These are phyloP conservation scores for Thymallus thymallus DNA, from an alignment of 2,113 vertebrate genomes.

Conservation along the genomic window DNA sequence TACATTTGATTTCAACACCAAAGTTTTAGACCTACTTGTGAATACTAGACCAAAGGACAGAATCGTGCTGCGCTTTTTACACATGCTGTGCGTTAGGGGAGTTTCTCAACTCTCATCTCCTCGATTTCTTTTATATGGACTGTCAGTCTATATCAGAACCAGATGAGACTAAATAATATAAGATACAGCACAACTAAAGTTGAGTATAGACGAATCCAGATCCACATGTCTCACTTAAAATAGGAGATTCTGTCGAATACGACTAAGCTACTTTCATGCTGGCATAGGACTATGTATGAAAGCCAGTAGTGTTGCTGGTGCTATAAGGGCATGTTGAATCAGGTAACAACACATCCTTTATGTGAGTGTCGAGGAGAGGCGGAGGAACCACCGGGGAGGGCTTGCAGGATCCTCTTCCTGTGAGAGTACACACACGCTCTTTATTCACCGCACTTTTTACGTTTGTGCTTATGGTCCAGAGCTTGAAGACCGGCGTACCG, in stretches of 20 bases:
- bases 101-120: too few species aligned
- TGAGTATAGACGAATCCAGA: constrained; percentile 19
- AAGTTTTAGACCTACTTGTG: neutral
- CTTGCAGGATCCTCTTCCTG: constrained; percentile 37
- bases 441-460: constrained; percentile 30
- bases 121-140: neutral
- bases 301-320: constrained; percentile 63
- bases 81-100: neutral
- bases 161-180: neutral
- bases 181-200: neutral
- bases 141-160: neutral
- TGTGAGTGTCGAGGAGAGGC: constrained; percentile 42
- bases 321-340: constrained; percentile 56
- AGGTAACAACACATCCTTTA: constrained; percentile 74
- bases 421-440: constrained; percentile 30
- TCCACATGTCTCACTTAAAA: constrained; percentile 45
- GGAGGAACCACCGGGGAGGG: constrained; percentile 35
- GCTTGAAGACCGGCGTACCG: neutral
- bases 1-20: neutral
- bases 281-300: constrained; percentile 53
- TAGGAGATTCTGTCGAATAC: constrained; percentile 21
- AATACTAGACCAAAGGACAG: neutral
- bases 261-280: constrained; percentile 21
- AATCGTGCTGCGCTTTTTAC: neutral
- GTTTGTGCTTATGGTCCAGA: neutral